phyloP scores from a whole-genome alignment of 2,797 vertebrate genomes.

The Babyrousa celebensis region DNA sequence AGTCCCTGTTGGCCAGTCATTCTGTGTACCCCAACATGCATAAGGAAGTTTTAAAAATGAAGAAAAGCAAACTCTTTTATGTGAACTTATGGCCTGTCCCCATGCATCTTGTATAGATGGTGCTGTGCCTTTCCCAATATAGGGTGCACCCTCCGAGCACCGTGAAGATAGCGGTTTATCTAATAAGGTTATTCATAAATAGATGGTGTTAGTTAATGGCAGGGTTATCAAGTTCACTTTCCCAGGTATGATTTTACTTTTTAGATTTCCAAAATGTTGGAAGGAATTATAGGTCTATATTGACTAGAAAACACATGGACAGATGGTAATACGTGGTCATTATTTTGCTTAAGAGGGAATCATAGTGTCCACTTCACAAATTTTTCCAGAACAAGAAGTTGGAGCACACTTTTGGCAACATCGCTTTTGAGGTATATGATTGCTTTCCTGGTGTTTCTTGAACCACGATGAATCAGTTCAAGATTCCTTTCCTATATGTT shows the following conservation, averaged over 20 bases:
- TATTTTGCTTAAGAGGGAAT: background rate
- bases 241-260: background rate
- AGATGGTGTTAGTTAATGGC: background rate
- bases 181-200: slow-evolving; percentile 25
- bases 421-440: background rate
- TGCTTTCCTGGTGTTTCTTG: background rate
- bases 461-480: background rate
- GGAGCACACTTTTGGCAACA: background rate
- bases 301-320: background rate
- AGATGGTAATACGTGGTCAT: background rate
- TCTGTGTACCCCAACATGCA: too few species aligned
- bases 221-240: background rate
- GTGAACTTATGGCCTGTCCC: too few species aligned
- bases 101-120: rapidly evolving
- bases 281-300: background rate
- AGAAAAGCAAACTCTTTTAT: background rate
- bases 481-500: background rate
- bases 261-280: slow-evolving; percentile 34
- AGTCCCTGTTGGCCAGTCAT: too few species aligned
- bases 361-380: background rate
- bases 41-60: background rate
- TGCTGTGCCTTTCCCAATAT: background rate
- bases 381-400: background rate
- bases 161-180: background rate
- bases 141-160: background rate